Base-by-base conservation (phyloP, 2,797 vertebrate genomes). In the Luscinia megarhynchos region DNA sequence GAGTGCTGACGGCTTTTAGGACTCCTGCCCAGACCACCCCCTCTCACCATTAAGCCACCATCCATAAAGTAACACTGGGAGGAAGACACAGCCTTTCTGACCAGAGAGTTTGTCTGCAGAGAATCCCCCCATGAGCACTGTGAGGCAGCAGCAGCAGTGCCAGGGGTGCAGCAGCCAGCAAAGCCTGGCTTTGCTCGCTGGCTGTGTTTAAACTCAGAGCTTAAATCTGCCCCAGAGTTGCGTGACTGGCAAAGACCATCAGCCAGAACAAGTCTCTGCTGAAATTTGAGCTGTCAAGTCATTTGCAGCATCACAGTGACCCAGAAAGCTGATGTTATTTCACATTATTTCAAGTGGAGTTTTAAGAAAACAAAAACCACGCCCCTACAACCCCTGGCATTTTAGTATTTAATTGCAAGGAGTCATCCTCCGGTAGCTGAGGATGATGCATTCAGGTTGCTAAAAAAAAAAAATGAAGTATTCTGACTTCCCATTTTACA, bases 91-190 rank as follows among this genome's bases (percentile, higher is more conserved):
- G 80, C 41, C 45, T 61, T 83, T 45, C 9, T 4, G 43, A 70
- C 22, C 9, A 23, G 27, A 68, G 54, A 62, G 15, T 40, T 24
- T 36, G 41, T 59, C 46, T 2, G 0, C 20, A 27, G 2, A 40
- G 77, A 46, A 62, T 62, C 8, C 10, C n/a, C 38, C 36, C 62
- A 26, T 0, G 0, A 72, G 24, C 14, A 5, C 40, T 21, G 9
- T 1, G 24, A 40, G 62, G 30, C 54, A 67, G 61, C 27, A 67
- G 61, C 27, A 58, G 66, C 7, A 0, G 2, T 0, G 12, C 17
- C 1, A 1, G 54, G 53, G 63, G 74, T 0, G 0, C 4, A 2
- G 77, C 43, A 58, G 8, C 55, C 73, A 40, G 34, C 7, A 22
- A 41, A 63, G 80, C 21, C 36, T 2, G 0, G 63, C 36, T 57